These are phyloP conservation scores for Rhysida immarginata DNA, from an alignment of 1,140 invertebrate species.

Conservation along the genomic window DNA sequence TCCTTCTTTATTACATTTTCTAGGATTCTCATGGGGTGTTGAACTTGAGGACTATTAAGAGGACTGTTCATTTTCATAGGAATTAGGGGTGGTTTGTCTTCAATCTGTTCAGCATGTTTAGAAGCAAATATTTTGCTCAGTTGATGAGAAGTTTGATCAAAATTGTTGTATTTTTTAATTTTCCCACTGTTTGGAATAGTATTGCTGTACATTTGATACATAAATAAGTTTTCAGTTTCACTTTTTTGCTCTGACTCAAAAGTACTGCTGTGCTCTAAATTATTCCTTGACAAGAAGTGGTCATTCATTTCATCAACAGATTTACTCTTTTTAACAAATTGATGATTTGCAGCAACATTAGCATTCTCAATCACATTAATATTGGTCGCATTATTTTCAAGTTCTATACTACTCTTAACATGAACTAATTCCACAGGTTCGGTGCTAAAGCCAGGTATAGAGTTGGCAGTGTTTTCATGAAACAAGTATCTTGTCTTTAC, in stretches of 20 bases:
- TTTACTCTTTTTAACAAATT: no score
- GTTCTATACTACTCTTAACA: no score
- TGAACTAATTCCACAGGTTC: no score
- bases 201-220: neutral
- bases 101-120: neutral
- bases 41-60: slow-evolving; percentile 1
- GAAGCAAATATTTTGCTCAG: neutral
- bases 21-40: neutral
- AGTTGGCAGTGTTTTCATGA: no score
- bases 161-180: no score
- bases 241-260: neutral
- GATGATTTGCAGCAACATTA: no score
- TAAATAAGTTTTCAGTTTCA: neutral
- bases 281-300: no score
- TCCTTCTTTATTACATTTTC: neutral
- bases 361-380: no score
- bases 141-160: neutral
- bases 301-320: no score
- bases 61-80: slow-evolving; percentile 1
- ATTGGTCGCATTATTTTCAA: no score
- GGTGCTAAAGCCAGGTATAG: no score
- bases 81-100: neutral
- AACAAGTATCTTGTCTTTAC: no score
- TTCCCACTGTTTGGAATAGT: neutral
- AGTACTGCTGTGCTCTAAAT: neutral